Evolutionary conservation across 2,797 vertebrate species (phyloP), one percentile per base, ranked within the genome.

Genomic region (Benthosema pterotum): DNA sequence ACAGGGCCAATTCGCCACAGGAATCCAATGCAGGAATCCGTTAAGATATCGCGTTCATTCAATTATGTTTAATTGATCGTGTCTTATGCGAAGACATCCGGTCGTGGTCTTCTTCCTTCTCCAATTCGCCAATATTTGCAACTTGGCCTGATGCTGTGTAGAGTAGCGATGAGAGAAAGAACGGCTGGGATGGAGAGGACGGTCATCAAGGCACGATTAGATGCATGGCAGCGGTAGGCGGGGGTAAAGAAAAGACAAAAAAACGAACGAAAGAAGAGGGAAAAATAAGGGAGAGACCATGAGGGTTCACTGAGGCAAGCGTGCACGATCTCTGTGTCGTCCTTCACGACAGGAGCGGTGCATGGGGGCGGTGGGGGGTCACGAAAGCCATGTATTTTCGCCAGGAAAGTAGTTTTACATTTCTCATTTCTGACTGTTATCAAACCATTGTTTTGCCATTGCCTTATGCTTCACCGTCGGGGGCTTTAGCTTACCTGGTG

Each of bases 131-230:
- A 38, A 38, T 38, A 38, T 38, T 32, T 38, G 32, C 32, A 9
- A 38, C 7, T 11, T 0, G 7, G 32, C 32, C n/a, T n/a, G n/a
- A n/a, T n/a, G n/a, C n/a, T n/a, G n/a, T n/a, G n/a, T n/a, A n/a
- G 43, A 8, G 13, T 42, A 62, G 18, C 38, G 67, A 17, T 11
- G 28, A 22, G 42, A 67, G 28, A n/a, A 8, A 55, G 42, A 15
- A 19, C 5, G 60, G 74, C 72, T 80, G 80, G 78, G n/a, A n/a
- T n/a, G n/a, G n/a, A n/a, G n/a, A 64, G 75, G 74, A 71, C 72
- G 45, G 57, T 56, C 59, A 58, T 56, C 59, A 72, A 25, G 74
- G 75, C 61, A 67, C 55, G 54, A 69, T 65, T 59, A 62, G 64
- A 78, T n/a, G n/a, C n/a, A n/a, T 8, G 68, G 47, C 74, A 58